Conservation (phyloP, 2,797 vertebrate genomes). For the Pseudomugil tenellus region DNA sequence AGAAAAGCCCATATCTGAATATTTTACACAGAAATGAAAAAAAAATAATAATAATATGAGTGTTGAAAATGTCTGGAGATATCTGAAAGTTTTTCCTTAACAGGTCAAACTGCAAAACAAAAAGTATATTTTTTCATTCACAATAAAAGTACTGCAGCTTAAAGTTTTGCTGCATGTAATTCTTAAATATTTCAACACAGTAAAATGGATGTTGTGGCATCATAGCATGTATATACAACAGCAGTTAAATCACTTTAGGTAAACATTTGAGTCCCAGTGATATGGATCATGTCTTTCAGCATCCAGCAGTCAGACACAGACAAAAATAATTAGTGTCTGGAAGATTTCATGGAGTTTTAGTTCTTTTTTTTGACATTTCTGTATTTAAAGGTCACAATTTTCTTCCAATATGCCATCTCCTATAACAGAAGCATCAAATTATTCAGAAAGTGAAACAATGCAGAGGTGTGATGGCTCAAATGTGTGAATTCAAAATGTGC, state of each 20-base stretch:
- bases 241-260: no score
- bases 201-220: no score
- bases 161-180: constrained; percentile 10
- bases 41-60: background rate
- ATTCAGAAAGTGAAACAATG: constrained; percentile 48
- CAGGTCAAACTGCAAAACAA: constrained; percentile 38
- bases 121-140: constrained; percentile 1
- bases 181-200: background rate
- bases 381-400: constrained; percentile 69
- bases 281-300: constrained; percentile 24
- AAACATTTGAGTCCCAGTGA: constrained; percentile 40
- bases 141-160: background rate
- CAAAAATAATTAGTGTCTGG: constrained; percentile 65
- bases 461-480: constrained; percentile 15
- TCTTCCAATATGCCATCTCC: constrained; percentile 50
- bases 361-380: constrained; percentile 61
- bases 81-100: constrained; percentile 1
- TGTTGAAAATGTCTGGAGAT: background rate
- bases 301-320: background rate
- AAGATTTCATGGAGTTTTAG: constrained; percentile 50
- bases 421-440: constrained; percentile 38
- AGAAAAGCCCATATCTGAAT: constrained; percentile 4
- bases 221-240: no score
- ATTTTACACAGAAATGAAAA: background rate
- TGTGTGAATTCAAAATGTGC: constrained; percentile 27